Evolutionary conservation across 2,113 vertebrate species (phyloP).

Genomic region (Gadus macrocephalus): DNA sequence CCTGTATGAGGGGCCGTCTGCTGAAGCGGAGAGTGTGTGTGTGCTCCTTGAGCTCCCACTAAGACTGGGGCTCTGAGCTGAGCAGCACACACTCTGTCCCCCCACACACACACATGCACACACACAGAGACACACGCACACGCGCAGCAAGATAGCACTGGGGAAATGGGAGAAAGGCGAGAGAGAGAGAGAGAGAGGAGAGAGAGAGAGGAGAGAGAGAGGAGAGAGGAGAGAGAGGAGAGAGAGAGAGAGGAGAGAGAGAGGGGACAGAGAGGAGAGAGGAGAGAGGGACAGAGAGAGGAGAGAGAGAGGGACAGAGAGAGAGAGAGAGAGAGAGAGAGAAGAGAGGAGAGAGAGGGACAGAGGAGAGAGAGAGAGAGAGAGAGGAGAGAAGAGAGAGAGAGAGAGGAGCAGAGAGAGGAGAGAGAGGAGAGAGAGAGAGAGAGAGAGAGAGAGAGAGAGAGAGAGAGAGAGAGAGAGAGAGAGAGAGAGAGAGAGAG

Average conservation of each 20-base stretch:
- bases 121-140: constrained; percentile 15
- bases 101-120: constrained; percentile 10
- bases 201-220: too few relatives aligned
- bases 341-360: too few relatives aligned
- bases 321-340: too few relatives aligned
- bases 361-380: neutral
- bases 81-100: neutral
- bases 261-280: too few relatives aligned
- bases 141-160: constrained; percentile 34
- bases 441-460: neutral
- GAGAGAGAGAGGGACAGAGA: too few relatives aligned
- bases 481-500: constrained; percentile 12
- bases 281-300: too few relatives aligned
- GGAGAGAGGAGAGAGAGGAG: too few relatives aligned
- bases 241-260: too few relatives aligned
- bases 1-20: constrained; percentile 32
- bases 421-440: neutral
- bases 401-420: constrained; percentile 10
- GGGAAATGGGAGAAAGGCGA: constrained; percentile 23
- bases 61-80: constrained; percentile 46
- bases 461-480: constrained; percentile 32
- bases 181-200: constrained; percentile 4
- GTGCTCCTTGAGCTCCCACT: constrained; percentile 35
- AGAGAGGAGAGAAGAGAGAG: constrained; percentile 34
- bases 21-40: constrained; percentile 23